Conservation (phyloP, 2,113 vertebrate genomes). For the Mirza zaza region DNA sequence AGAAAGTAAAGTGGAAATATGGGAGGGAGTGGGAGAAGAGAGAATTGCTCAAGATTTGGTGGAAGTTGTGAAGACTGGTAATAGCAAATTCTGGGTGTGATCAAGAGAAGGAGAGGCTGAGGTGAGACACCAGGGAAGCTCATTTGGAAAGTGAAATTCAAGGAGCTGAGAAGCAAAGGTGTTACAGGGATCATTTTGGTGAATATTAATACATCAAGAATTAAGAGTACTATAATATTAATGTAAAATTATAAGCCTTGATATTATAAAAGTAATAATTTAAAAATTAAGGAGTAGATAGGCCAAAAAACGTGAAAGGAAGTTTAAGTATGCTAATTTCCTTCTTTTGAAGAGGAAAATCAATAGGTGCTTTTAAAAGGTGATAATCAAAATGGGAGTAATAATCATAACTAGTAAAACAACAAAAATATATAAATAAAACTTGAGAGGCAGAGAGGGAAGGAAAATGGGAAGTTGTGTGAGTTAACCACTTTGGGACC, state of each 20-base stretch:
- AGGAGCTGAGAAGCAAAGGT: not conserved
- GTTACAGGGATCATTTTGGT: not conserved
- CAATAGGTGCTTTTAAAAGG: not conserved
- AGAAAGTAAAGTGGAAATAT: not conserved
- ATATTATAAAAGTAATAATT: not conserved
- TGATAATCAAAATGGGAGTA: not conserved
- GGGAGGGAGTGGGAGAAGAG: not conserved
- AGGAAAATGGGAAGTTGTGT: too few species aligned
- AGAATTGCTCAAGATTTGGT: not conserved
- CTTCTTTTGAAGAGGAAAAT: not conserved
- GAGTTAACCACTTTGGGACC: too few species aligned
- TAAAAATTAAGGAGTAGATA: not conserved
- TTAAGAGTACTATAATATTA: not conserved
- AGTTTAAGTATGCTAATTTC: not conserved
- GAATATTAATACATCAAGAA: not conserved
- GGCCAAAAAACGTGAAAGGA: not conserved
- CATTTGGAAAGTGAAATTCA: not conserved
- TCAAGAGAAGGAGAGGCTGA: not conserved
- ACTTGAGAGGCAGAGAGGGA: too few species aligned
- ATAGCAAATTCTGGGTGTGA: not conserved
- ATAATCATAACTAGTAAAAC: not conserved
- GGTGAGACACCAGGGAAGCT: not conserved
- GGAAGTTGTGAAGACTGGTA: not conserved
- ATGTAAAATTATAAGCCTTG: not conserved
- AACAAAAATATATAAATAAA: not conserved